Conservation (phyloP, 2,888 invertebrate species). For the Hirtodrosophila trivittata region DNA sequence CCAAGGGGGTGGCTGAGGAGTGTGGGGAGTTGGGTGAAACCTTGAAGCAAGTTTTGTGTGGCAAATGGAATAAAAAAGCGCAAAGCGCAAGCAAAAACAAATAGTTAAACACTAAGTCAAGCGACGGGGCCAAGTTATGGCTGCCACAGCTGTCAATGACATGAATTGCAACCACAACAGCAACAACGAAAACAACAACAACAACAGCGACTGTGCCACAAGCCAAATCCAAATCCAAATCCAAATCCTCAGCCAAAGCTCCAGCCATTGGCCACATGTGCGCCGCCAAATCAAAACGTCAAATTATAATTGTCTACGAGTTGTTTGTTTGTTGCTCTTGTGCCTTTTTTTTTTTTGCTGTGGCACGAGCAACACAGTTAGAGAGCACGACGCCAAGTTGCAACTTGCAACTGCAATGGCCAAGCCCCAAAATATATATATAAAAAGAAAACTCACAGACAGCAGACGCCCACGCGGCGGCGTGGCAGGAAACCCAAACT, state of each 20-base stretch:
- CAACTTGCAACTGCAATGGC: constrained; percentile 50
- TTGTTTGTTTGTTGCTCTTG: constrained; percentile 39
- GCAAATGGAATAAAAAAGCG: constrained; percentile 40
- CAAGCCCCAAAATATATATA: constrained; percentile 53
- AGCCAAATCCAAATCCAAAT: constrained; percentile 37
- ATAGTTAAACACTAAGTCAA: constrained; percentile 51
- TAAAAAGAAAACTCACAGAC: constrained; percentile 27
- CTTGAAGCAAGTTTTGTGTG: constrained; percentile 49
- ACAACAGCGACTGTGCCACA: constrained; percentile 27
- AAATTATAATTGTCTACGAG: constrained; percentile 78
- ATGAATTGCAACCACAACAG: constrained; percentile 59
- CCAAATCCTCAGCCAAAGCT: constrained; percentile 24
- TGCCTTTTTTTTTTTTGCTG: constrained; percentile 24
- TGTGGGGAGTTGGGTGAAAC: constrained; percentile 23
- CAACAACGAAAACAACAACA: constrained; percentile 12
- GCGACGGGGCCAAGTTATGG: constrained; percentile 36
- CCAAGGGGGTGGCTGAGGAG: too few species aligned
- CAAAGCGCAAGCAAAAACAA: constrained; percentile 40
- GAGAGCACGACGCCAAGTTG: constrained; percentile 60
- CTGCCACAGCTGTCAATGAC: constrained; percentile 71
- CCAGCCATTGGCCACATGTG: constrained; percentile 61
- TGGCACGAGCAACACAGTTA: constrained; percentile 70
- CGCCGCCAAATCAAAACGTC: constrained; percentile 78
- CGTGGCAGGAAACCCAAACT: constrained; percentile 51
- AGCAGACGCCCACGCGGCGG: constrained; percentile 52